These are phyloP conservation scores for Poecilus cupreus DNA, from an alignment of 2,888 invertebrate genomes.

Conservation along the genomic window DNA sequence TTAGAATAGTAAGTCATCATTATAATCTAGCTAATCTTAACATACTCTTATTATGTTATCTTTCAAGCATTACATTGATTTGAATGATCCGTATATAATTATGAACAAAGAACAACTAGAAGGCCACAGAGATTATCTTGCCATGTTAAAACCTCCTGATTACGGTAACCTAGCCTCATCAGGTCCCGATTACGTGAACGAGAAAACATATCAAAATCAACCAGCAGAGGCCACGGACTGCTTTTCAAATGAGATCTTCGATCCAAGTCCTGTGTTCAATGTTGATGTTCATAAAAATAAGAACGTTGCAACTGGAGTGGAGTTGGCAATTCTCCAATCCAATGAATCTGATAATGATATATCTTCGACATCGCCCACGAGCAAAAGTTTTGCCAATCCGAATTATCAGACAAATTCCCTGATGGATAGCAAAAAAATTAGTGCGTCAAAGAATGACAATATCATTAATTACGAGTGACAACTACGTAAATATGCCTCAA, in stretches of 20 bases:
- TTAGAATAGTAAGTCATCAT: constrained; percentile 79
- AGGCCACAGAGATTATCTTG: constrained; percentile 82
- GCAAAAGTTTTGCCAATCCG: constrained; percentile 70
- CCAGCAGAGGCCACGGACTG: constrained; percentile 75
- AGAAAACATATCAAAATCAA: constrained; percentile 67
- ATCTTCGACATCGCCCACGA: constrained; percentile 64
- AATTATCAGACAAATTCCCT: constrained; percentile 68
- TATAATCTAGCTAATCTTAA: background rate
- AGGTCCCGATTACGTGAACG: constrained; percentile 74
- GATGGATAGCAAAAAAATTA: constrained; percentile 61
- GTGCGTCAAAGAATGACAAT: constrained; percentile 62
- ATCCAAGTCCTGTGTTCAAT: constrained; percentile 74
- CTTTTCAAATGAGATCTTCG: constrained; percentile 79
- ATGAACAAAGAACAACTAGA: constrained; percentile 78
- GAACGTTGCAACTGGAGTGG: constrained; percentile 68
- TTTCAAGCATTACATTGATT: constrained; percentile 88
- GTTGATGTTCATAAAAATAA: constrained; percentile 72
- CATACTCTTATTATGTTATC: background rate
- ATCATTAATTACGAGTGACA: constrained; percentile 71
- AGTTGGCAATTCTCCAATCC: constrained; percentile 76
- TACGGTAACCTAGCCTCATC: constrained; percentile 80
- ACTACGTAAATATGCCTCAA: constrained; percentile 76
- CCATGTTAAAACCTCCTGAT: constrained; percentile 86
- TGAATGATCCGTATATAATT: constrained; percentile 86
- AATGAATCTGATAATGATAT: constrained; percentile 67